Percentiles rank a stretch among this genome's conserved stretches.
Conservation (phyloP, 2,797 vertebrate genomes). For the Epinephelus coioides region DNA sequence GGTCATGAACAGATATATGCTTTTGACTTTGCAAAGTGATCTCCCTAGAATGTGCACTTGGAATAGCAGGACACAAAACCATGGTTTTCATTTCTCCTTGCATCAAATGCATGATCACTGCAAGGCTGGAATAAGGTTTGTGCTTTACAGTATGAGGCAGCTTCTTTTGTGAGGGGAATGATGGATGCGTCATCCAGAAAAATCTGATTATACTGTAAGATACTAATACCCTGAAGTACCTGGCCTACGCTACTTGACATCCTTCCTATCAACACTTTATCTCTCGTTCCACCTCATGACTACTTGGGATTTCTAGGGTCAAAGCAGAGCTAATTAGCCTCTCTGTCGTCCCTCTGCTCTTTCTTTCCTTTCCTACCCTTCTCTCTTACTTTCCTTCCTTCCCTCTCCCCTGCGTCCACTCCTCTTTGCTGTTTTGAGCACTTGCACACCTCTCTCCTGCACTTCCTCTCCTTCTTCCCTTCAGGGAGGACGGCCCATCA, state of each 20-base stretch:
- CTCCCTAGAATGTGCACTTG: no score
- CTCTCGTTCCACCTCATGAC: not conserved
- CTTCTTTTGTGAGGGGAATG: not conserved
- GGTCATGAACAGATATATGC: no score
- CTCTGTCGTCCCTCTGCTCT: conserved; percentile 10
- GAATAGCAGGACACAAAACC: no score
- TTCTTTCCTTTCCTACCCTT: not conserved
- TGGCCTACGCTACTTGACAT: not conserved
- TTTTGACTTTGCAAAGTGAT: no score
- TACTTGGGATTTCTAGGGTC: conserved; percentile 45
- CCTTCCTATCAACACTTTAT: not conserved
- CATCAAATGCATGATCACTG: no score
- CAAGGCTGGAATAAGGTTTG: no score
- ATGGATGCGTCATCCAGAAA: not conserved
- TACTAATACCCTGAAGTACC: not conserved
- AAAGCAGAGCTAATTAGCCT: conserved; percentile 60
- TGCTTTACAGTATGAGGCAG: not conserved
- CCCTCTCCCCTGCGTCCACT: conserved; percentile 23
- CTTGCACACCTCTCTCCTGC: conserved; percentile 48
- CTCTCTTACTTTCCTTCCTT: no score
- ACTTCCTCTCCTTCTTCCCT: conserved; percentile 44
- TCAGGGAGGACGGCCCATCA: conserved; percentile 68
- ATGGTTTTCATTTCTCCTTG: no score
- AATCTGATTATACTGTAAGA: not conserved
- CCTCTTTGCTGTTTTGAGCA: conserved; percentile 39